Conservation (phyloP, 2,113 vertebrate species). For the Rhinolophus ferrumequinum region DNA sequence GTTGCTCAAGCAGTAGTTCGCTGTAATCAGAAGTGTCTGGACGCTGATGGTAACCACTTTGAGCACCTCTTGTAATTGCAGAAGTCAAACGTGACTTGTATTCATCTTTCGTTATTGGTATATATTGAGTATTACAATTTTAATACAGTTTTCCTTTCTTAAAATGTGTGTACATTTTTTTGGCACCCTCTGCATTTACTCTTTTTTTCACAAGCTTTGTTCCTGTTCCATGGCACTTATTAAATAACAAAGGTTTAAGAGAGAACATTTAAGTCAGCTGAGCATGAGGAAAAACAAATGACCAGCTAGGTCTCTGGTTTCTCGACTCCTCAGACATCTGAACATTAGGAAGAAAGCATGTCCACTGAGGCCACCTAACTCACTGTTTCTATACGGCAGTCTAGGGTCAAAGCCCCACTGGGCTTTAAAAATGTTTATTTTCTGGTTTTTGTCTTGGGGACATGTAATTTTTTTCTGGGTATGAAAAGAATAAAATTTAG, state of each 20-base stretch:
- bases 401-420: rapidly evolving
- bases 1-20: too few relatives aligned
- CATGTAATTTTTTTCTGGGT: not conserved
- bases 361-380: rapidly evolving
- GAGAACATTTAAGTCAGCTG: not conserved
- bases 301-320: not conserved
- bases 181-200: not conserved
- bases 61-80: too few relatives aligned
- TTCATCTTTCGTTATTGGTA: too few relatives aligned
- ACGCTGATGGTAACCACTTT: too few relatives aligned
- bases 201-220: not conserved
- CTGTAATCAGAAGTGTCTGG: too few relatives aligned
- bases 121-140: too few relatives aligned
- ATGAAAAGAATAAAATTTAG: not conserved
- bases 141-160: too few relatives aligned
- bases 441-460: not conserved
- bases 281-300: not conserved
- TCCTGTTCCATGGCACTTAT: not conserved
- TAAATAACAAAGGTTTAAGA: not conserved
- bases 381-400: too few relatives aligned
- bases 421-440: not conserved
- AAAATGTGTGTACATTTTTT: too few relatives aligned
- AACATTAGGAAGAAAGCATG: not conserved
- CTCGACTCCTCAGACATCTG: not conserved
- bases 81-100: too few relatives aligned